These are phyloP conservation scores for Doryteuthis pealeii DNA, from an alignment of 1,140 invertebrate genomes.

Conservation along the genomic window DNA sequence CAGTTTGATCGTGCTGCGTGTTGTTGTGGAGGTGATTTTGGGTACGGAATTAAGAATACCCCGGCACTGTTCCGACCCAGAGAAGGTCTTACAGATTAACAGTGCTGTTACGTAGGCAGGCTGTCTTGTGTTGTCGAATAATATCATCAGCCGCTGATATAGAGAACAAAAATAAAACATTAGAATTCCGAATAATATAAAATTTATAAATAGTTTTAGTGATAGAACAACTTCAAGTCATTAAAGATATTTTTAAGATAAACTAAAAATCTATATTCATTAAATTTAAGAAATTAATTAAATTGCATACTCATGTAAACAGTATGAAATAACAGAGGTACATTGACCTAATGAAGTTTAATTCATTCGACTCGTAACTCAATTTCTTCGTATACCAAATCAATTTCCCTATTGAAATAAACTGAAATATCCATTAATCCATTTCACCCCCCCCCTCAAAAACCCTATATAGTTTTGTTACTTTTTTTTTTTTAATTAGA, in stretches of 20 bases:
- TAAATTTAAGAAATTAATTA: too few relatives aligned
- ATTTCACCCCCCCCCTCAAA: too few relatives aligned
- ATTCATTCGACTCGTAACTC: too few relatives aligned
- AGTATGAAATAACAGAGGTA: too few relatives aligned
- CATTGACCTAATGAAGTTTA: too few relatives aligned
- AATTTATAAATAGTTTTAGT: not conserved
- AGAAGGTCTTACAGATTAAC: conserved; percentile 84
- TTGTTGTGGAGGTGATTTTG: conserved; percentile 65
- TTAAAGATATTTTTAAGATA: not conserved
- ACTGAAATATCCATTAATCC: too few relatives aligned
- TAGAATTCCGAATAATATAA: not conserved
- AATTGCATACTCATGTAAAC: too few relatives aligned
- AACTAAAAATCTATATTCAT: too few relatives aligned
- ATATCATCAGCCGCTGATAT: conserved; percentile 91
- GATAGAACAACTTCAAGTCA: not conserved
- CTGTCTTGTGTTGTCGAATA: conserved; percentile 91
- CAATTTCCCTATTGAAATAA: too few relatives aligned
- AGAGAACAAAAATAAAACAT: not conserved
- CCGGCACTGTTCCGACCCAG: conserved; percentile 98
- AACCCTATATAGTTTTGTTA: too few relatives aligned
- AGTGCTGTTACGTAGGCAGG: conserved; percentile 91
- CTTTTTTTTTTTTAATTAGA: too few relatives aligned
- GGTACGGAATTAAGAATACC: conserved; percentile 83
- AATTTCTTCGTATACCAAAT: too few relatives aligned
- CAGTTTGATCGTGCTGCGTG: conserved; percentile 60